Conservation (phyloP, 1,140 invertebrate species). For the Mesaphorura yosii region DNA sequence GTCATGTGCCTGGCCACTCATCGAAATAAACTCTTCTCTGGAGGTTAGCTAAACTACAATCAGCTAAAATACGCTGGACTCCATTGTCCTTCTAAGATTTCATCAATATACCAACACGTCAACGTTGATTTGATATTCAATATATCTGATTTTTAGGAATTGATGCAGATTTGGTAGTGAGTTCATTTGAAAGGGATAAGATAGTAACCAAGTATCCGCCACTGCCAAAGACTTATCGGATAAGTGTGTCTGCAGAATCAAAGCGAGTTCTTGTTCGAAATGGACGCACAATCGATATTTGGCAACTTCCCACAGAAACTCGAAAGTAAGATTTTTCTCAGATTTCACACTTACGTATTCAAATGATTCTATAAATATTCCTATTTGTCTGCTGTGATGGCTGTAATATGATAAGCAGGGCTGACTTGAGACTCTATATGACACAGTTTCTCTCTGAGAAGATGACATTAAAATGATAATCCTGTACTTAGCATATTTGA, state of each 20-base stretch:
- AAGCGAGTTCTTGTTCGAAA: conserved; percentile 15
- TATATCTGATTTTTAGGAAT: conserved; percentile 11
- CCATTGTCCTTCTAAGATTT: too few relatives aligned
- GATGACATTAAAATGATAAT: too few relatives aligned
- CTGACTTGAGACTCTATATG: too few relatives aligned
- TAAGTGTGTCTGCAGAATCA: conserved; percentile 2
- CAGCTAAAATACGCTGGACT: too few relatives aligned
- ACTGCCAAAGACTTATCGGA: neutral
- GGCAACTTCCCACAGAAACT: conserved; percentile 18
- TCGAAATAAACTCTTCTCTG: conserved; percentile 54
- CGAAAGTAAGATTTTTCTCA: too few relatives aligned
- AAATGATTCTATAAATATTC: too few relatives aligned
- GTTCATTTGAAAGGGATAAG: conserved; percentile 22
- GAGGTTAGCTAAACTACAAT: conserved; percentile 39
- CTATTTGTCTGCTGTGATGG: too few relatives aligned
- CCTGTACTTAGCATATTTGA: too few relatives aligned
- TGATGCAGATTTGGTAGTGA: conserved; percentile 25
- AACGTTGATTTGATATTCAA: neutral
- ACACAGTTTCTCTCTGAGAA: too few relatives aligned
- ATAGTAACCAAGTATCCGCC: conserved; percentile 27
- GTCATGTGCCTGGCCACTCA: conserved; percentile 55
- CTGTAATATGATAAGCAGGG: too few relatives aligned
- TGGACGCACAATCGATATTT: conserved; percentile 13
- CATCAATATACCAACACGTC: too few relatives aligned
- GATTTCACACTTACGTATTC: too few relatives aligned